Conservation (phyloP, 2,888 invertebrate species). For the Ganaspis brasiliensis region DNA sequence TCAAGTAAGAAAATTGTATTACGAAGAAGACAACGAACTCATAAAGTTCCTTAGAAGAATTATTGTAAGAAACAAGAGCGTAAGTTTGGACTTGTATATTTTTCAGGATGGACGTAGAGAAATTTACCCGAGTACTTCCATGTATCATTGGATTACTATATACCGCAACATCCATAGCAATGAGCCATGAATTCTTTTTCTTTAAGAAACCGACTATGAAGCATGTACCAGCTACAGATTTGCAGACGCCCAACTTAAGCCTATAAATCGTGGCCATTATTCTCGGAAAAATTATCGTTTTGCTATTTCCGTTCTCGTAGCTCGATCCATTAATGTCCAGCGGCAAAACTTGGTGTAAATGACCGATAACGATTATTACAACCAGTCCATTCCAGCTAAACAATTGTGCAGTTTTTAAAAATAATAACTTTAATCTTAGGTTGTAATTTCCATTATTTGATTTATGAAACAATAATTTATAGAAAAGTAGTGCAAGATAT, state of each 20-base stretch:
- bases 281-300: slow-evolving; percentile 67
- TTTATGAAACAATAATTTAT: no score
- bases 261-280: slow-evolving; percentile 70
- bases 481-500: no score
- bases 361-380: neutral
- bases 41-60: neutral
- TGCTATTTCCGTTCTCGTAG: slow-evolving; percentile 60
- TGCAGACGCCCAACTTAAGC: slow-evolving; percentile 52
- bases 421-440: no score
- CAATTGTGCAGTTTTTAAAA: neutral
- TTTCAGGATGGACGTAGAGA: slow-evolving; percentile 46
- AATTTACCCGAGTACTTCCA: slow-evolving; percentile 57
- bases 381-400: no score
- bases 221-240: slow-evolving; percentile 52
- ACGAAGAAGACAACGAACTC: neutral
- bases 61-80: neutral
- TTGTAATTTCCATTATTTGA: no score
- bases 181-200: slow-evolving; percentile 47
- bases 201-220: slow-evolving; percentile 20
- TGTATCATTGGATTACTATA: slow-evolving; percentile 62
- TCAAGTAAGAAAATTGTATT: slow-evolving; percentile 18
- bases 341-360: neutral
- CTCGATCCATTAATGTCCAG: slow-evolving; percentile 59
- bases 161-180: slow-evolving; percentile 59
- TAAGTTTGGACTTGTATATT: slow-evolving; percentile 18